A percentile compares a stretch with the other conserved stretches of the same genome.
Evolutionary conservation across 2,113 vertebrate genomes (phyloP).

Genomic region (Nannospalax galili): DNA sequence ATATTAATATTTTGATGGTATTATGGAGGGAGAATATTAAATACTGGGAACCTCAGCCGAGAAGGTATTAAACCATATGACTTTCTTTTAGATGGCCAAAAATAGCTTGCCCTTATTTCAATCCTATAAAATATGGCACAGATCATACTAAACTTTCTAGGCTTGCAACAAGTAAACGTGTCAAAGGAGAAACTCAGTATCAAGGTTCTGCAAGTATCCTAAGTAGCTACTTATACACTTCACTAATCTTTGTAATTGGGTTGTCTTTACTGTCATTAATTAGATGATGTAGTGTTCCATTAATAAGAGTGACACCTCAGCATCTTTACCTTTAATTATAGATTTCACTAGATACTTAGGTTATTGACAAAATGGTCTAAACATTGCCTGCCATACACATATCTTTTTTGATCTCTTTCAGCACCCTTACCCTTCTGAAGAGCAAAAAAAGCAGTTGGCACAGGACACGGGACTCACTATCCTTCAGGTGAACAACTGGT

Average conservation of each 20-base stretch:
- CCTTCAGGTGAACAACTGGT: constrained; percentile 99
- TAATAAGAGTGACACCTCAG: constrained; percentile 94
- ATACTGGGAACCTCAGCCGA: not conserved
- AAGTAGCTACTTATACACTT: constrained; percentile 97
- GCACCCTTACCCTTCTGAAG: constrained; percentile 99
- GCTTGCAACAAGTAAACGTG: constrained; percentile 85
- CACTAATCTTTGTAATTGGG: constrained; percentile 99
- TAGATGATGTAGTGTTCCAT: constrained; percentile 97
- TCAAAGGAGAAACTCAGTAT: constrained; percentile 90
- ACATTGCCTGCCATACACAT: constrained; percentile 46
- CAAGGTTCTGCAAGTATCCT: constrained; percentile 89
- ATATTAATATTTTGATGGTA: constrained; percentile 31
- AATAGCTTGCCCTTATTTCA: not conserved
- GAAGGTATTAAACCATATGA: not conserved
- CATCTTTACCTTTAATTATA: constrained; percentile 91
- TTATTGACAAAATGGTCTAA: constrained; percentile 77
- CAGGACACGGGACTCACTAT: constrained; percentile 99
- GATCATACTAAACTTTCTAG: constrained; percentile 73
- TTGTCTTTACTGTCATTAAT: constrained; percentile 98
- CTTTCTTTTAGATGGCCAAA: not conserved
- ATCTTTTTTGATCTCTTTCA: constrained; percentile 85
- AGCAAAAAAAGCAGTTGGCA: constrained; percentile 99
- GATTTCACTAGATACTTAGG: constrained; percentile 83
- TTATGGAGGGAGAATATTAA: not conserved
- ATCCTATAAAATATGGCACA: not conserved